Base-by-base conservation (phyloP, 2,797 vertebrate species). In the Falco naumanni region DNA sequence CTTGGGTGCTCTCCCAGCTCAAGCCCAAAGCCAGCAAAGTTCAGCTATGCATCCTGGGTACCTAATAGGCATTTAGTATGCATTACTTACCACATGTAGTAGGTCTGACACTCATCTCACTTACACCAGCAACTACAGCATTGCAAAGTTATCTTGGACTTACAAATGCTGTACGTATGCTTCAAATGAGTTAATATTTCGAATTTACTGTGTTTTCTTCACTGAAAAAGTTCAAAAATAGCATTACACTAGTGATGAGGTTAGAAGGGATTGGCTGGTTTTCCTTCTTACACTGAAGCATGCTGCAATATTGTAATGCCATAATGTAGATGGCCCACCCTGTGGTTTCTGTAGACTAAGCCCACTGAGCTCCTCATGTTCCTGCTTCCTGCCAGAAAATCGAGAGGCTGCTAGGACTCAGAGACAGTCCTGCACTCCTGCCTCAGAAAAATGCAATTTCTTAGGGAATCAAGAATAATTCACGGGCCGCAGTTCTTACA, bases 401-500 rank as follows among this genome's bases (percentile, higher is more conserved):
- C 0, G 0, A 72, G 54, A 41, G 5, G 16, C 29, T 69, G 4
- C 19, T 54, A 41, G 34, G 54, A 63, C 47, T 53, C 53, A 83
- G 61, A 89, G 43, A 37, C 37, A 76, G 57, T 43, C 57, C n/a
- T 16, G 11, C 53, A 66, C 10, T 66, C 5, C 34, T 68, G 15
- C 26, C 68, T 95, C 53, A 89, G 76, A 71, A 85, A 91, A 77
- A 65, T 33, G 5, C n/a, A 7, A 47, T 61, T 90, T 76, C 31
- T 43, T 48, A 79, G 22, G 39, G 16, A 84, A n/a, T 41, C 17
- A 66, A 74, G 47, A 76, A 41, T 53, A 81, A 72, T 4, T 3
- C 16, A 34, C 9, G 5, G 41, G 28, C 26, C n/a, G 57, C 31
- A 61, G 43, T 48, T 93, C 69, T 65, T 78, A 29, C 13, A 56